Percentiles rank a stretch among this genome's conserved stretches.
Conservation (phyloP, 1,140 invertebrate genomes). For the Harlomillsia oculata region DNA sequence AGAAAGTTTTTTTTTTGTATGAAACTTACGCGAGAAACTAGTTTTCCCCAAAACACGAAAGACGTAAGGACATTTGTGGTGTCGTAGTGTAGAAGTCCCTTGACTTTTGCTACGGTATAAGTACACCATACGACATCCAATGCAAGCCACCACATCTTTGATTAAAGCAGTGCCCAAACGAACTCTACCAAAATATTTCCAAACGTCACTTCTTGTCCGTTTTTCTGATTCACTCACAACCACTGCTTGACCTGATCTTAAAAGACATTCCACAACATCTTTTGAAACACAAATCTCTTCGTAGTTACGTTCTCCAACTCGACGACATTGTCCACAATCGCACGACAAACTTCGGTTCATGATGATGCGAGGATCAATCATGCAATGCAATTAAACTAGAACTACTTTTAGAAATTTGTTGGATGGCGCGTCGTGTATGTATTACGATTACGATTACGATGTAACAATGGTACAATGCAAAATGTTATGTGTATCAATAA, state of each 20-base stretch:
- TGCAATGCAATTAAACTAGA: too few species aligned
- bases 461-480: too few species aligned
- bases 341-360: too few species aligned
- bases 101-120: slow-evolving; percentile 20
- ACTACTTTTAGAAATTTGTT: too few species aligned
- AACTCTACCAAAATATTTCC: slow-evolving; percentile 25
- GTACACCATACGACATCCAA: slow-evolving; percentile 22
- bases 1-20: too few species aligned
- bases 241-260: slow-evolving; percentile 15
- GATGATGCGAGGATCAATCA: too few species aligned
- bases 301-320: background rate
- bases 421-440: too few species aligned
- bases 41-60: slow-evolving; percentile 20
- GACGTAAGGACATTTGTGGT: slow-evolving; percentile 25
- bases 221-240: slow-evolving; percentile 21
- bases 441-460: too few species aligned
- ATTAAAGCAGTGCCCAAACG: background rate
- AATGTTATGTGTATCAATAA: too few species aligned
- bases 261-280: slow-evolving; percentile 18
- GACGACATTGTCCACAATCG: too few species aligned
- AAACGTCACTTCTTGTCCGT: slow-evolving; percentile 21
- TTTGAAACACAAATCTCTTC: slow-evolving; percentile 16
- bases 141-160: slow-evolving; percentile 21
- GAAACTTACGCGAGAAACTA: too few species aligned
- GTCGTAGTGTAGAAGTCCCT: slow-evolving; percentile 24